Evolutionary conservation across 2,113 vertebrate species (phyloP).

Genomic region (Ellobius talpinus): DNA sequence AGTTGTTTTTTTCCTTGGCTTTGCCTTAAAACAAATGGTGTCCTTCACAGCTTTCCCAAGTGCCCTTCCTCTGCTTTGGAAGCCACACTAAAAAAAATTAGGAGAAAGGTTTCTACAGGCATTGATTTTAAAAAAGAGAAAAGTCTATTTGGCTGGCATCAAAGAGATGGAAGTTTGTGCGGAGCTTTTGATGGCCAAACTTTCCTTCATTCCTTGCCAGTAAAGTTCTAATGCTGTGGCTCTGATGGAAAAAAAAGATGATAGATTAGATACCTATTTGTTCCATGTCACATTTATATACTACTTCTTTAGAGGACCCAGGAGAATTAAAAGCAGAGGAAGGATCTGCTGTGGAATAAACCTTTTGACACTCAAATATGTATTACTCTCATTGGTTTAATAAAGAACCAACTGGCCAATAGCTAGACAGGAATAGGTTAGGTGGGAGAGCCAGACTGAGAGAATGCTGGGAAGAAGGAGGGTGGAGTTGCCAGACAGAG

Average conservation of each 20-base stretch:
- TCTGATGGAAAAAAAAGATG: background rate
- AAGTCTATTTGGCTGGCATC: conserved; percentile 49
- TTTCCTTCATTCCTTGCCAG: conserved; percentile 24
- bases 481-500: background rate
- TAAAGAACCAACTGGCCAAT: background rate
- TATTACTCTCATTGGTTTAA: background rate
- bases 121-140: conserved; percentile 12
- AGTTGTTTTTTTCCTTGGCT: background rate
- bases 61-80: conserved; percentile 48
- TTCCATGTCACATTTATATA: background rate
- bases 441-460: background rate
- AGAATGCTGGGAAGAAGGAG: background rate
- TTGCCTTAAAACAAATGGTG: conserved; percentile 2
- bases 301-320: background rate
- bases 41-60: background rate
- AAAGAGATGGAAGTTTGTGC: conserved; percentile 41
- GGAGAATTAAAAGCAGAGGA: background rate
- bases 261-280: background rate
- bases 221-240: background rate
- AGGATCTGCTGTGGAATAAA: background rate
- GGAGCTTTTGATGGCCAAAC: conserved; percentile 31
- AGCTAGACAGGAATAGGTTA: background rate
- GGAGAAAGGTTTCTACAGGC: conserved; percentile 57
- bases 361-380: background rate
- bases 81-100: background rate